Base-by-base conservation (phyloP, 1,140 invertebrate species). In the Phymastichus coffea region DNA sequence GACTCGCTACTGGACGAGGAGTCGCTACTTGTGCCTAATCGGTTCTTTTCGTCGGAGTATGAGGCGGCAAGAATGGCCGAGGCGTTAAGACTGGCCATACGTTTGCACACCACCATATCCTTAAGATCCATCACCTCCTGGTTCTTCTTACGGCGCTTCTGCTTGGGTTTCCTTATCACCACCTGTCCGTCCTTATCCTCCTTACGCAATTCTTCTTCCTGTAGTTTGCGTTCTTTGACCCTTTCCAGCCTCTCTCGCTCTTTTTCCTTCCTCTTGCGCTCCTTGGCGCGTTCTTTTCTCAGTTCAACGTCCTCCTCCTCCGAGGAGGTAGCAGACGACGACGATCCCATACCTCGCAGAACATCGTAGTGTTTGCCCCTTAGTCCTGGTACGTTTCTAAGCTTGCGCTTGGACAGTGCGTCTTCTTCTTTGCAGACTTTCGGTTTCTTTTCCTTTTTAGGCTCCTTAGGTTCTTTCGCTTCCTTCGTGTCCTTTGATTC, bases 81-180 rank as follows among this genome's bases (percentile, higher is more conserved):
- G 9, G 94, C 94, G 77, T 96, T 97, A 19, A 97, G 77, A 70
- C 91, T 94, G 9, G 94, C 94, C 93, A 96, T 95, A 23, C 94
- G 83, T 71, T 94, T 95, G 64, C 88, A 86, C 2, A 93, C 91
- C 1, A 94, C 88, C 86, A 93, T 92, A 65, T 92, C 90, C 68
- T 92, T 91, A 41, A 93, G 78, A 70, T 93, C 91, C 85, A 93
- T 92, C 17, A 89, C 85, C 25, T 91, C 81, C 70, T 90, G 88
- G 44, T 85, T 84, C 63, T 83, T 78, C 47, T 77, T 83, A 38
- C 81, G 79, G 14, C 83, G 74, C 46, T 80, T 75, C 1, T 65
- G 68, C 20, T 71, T 66, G 7, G 75, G 75, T 35, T 75, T 77
- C 52, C 74, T 77, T 7, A 48, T 63, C 30, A 66, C 47, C 63